phyloP scores from a whole-genome alignment of 2,888 invertebrate genomes.

The Parascotia fuliginaria region DNA sequence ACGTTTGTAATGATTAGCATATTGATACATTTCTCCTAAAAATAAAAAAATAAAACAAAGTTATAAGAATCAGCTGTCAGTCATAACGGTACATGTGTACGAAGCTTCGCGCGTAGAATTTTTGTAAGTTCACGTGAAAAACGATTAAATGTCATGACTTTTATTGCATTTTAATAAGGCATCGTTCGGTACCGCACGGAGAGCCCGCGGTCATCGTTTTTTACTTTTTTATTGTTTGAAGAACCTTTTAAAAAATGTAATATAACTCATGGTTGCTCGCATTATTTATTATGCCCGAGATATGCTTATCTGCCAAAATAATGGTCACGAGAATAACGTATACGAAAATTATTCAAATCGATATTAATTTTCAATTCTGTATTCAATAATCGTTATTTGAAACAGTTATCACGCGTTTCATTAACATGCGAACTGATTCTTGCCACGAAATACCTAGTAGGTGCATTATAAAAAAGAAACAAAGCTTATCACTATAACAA shows the following conservation, averaged over 20 bases:
- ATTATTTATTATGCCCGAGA: conserved; percentile 49
- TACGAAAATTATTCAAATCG: conserved; percentile 42
- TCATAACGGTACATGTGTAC: conserved; percentile 33
- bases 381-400: conserved; percentile 15
- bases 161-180: conserved; percentile 73
- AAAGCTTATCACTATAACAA: too few species aligned
- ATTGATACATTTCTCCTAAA: too few species aligned
- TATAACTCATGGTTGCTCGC: conserved; percentile 32
- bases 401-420: conserved; percentile 17
- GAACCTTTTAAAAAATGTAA: conserved; percentile 42
- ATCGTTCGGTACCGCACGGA: conserved; percentile 43
- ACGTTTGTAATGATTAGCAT: too few species aligned
- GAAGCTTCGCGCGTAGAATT: conserved; percentile 24
- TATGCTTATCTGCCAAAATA: conserved; percentile 49
- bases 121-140: conserved; percentile 58
- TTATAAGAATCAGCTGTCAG: neutral
- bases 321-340: conserved; percentile 37
- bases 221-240: conserved; percentile 49
- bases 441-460: too few species aligned
- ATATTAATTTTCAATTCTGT: conserved; percentile 30
- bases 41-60: neutral
- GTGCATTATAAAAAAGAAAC: too few species aligned
- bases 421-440: too few species aligned
- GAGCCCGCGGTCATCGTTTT: conserved; percentile 43
- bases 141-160: conserved; percentile 62